Conservation (phyloP, 2,888 invertebrate species). For the Onchidella celtica region DNA sequence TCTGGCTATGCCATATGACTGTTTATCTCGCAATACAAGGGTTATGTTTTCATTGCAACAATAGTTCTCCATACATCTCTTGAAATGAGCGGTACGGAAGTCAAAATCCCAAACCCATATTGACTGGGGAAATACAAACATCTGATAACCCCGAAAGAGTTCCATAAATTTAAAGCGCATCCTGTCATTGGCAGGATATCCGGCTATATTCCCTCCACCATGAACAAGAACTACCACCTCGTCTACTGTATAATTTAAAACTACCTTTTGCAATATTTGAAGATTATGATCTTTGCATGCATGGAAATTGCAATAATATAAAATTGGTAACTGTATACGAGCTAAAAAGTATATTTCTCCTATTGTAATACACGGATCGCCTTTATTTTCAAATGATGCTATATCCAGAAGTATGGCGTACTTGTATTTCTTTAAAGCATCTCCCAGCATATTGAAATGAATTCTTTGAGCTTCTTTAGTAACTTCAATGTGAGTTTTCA, state of each 20-base stretch:
- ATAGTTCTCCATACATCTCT: slow-evolving; percentile 11
- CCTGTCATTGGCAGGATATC: slow-evolving; percentile 35
- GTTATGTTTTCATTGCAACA: slow-evolving; percentile 49
- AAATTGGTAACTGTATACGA: slow-evolving; percentile 31
- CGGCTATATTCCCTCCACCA: slow-evolving; percentile 56
- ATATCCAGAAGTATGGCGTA: slow-evolving; percentile 54
- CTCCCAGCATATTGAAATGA: slow-evolving; percentile 45
- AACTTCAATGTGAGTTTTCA: too few relatives aligned
- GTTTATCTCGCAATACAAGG: slow-evolving; percentile 46
- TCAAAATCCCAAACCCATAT: slow-evolving; percentile 39
- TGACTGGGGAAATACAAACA: slow-evolving; percentile 54
- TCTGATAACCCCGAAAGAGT: slow-evolving; percentile 36
- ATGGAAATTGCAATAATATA: slow-evolving; percentile 43
- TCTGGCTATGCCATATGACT: slow-evolving; percentile 33
- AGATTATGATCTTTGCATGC: slow-evolving; percentile 11
- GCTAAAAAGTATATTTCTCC: slow-evolving; percentile 51
- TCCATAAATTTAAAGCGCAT: slow-evolving; percentile 27
- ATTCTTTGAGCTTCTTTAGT: slow-evolving; percentile 53
- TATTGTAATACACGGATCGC: slow-evolving; percentile 53
- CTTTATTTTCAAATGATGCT: slow-evolving; percentile 56
- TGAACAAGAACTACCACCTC: too few relatives aligned
- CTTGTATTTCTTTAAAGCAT: slow-evolving; percentile 44
- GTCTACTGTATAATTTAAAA: too few relatives aligned
- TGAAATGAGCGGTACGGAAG: not conserved
- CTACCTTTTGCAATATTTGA: not conserved